A percentile compares a stretch with the other conserved stretches of the same genome.
These are phyloP conservation scores for Motacilla alba DNA, from an alignment of 2,113 vertebrate genomes.

Conservation along the genomic window DNA sequence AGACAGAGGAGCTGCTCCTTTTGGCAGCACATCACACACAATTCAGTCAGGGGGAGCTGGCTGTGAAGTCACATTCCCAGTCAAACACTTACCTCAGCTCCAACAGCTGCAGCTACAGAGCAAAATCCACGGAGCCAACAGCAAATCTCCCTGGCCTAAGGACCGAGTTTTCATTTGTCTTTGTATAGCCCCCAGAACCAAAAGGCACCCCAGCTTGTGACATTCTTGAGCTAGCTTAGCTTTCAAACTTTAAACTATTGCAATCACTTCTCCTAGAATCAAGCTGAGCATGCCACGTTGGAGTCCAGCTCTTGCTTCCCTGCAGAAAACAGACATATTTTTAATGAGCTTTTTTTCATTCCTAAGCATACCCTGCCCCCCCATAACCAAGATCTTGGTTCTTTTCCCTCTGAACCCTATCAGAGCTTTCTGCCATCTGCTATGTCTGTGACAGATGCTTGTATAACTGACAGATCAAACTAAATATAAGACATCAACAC, in stretches of 20 bases:
- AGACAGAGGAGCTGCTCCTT: neutral
- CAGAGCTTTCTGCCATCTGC: conserved; percentile 65
- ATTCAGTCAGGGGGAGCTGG: neutral
- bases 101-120: neutral
- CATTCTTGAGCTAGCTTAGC: neutral
- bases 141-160: neutral
- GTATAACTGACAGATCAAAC: conserved; percentile 62
- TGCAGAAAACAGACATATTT: neutral
- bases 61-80: neutral
- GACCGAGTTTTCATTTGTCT: neutral
- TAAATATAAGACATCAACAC: conserved; percentile 65
- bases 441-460: conserved; percentile 54
- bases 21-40: neutral
- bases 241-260: neutral
- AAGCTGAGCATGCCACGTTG: fast-evolving
- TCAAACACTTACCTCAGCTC: neutral
- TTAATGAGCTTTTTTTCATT: neutral
- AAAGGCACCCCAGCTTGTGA: neutral
- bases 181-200: neutral
- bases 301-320: neutral
- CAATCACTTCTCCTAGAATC: neutral
- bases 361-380: neutral
- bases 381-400: neutral
- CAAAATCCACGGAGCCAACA: neutral
- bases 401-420: conserved; percentile 49